Percentiles rank a stretch among this genome's conserved stretches.
These are phyloP conservation scores for Diarsia dahlii DNA, from an alignment of 2,888 invertebrate species.

Conservation along the genomic window DNA sequence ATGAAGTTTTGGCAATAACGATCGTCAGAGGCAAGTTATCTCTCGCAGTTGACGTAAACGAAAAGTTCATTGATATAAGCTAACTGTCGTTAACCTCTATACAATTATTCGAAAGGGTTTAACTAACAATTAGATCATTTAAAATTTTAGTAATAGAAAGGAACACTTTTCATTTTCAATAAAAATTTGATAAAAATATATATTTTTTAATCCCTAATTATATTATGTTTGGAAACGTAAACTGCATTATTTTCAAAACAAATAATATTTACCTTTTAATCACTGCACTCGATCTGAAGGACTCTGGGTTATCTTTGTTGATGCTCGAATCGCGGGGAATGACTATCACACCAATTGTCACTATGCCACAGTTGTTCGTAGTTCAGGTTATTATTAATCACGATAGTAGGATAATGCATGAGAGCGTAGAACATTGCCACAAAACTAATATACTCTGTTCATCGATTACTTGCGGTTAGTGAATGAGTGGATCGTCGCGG, in stretches of 20 bases:
- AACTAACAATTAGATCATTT: neutral
- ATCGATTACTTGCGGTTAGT: slow-evolving; percentile 83
- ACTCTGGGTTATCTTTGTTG: slow-evolving; percentile 85
- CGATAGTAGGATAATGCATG: slow-evolving; percentile 83
- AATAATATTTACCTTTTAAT: slow-evolving; percentile 87
- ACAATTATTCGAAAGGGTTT: neutral
- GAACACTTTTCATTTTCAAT: neutral
- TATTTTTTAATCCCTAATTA: neutral
- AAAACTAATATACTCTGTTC: slow-evolving; percentile 83
- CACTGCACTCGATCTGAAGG: slow-evolving; percentile 79
- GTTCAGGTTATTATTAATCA: slow-evolving; percentile 80
- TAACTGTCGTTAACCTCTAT: slow-evolving; percentile 58
- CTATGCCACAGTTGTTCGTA: slow-evolving; percentile 89
- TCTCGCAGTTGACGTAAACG: slow-evolving; percentile 75
- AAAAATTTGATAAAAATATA: neutral
- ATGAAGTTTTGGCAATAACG: slow-evolving; percentile 67
- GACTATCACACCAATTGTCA: slow-evolving; percentile 89
- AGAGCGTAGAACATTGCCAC: slow-evolving; percentile 89
- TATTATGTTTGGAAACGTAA: neutral
- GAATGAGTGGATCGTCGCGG: slow-evolving; percentile 79
- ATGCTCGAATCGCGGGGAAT: slow-evolving; percentile 87
- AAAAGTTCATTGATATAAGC: slow-evolving; percentile 72
- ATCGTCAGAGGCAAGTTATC: slow-evolving; percentile 67
- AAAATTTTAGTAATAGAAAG: neutral
- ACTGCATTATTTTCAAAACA: slow-evolving; percentile 67